Evolutionary conservation across 2,888 invertebrate species (phyloP), one percentile per base, ranked within the genome.

Genomic region (Sesamia inferens): DNA sequence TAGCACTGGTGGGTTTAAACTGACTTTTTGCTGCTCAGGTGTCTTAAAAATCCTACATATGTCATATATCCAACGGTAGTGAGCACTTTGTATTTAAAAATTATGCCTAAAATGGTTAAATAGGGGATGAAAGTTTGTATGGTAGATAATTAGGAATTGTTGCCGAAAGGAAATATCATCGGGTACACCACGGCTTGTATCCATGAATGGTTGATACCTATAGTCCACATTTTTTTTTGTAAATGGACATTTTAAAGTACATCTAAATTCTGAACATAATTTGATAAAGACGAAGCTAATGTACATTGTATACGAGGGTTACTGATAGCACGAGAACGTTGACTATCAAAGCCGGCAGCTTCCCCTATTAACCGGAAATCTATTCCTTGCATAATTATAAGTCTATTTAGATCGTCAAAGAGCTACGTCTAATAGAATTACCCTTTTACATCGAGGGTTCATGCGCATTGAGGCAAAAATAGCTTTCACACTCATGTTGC

Each of bases 271-370:
- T n/a, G 42, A 67, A 67, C 69, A 70, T 80, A 65, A 70, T 78
- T 74, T 31, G 48, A 63, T 74, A 61, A 79, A 79, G 66, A 58
- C 74, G 71, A 74, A 42, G 54, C 58, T 48, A 65, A 71, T 84
- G 88, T 86, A 85, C 82, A 88, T 88, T 94, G 93, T 90, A 90
- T 88, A 94, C 93, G 91, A 94, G 95, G 95, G 95, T 95, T 87
- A 85, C 89, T 93, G 93, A 95, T 95, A 94, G 94, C 92, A 87
- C 88, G 83, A 87, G 90, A 90, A 90, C 92, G 92, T 92, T 90
- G 90, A 91, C 91, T 90, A 92, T 91, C 92, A 92, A 92, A 91
- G 89, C 88, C 83, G 76, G 81, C 74, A 76, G 76, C 76, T 73
- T 67, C 61, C 64, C 64, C 67, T 73, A 69, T 80, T 74, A 74